Conservation (phyloP, 2,797 vertebrate species). For the Periparus ater region DNA sequence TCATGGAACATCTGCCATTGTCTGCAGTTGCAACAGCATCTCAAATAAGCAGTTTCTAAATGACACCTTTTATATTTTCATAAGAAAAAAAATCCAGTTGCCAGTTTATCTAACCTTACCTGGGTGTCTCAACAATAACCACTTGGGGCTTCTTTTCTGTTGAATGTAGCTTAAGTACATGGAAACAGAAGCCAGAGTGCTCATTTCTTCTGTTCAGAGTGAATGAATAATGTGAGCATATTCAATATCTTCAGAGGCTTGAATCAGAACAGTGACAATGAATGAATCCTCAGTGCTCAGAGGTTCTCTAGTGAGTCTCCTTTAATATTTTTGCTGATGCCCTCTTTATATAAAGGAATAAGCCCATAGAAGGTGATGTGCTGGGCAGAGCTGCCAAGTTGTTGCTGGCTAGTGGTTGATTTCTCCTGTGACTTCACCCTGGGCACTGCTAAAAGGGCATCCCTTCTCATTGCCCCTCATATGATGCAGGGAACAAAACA, state of each 20-base stretch:
- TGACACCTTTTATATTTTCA: neutral
- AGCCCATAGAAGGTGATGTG: neutral
- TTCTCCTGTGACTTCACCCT: neutral
- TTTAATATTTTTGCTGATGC: neutral
- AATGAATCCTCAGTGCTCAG: neutral
- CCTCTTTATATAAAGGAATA: neutral
- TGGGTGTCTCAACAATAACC: neutral
- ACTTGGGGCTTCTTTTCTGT: neutral
- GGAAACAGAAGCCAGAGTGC: neutral
- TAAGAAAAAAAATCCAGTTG: neutral
- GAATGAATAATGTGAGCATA: neutral
- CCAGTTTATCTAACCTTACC: neutral
- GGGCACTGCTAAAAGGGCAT: neutral
- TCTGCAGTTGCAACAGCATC: neutral
- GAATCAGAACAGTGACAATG: neutral
- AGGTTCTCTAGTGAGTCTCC: neutral
- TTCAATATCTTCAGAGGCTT: neutral
- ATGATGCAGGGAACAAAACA: neutral
- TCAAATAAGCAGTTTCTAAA: neutral
- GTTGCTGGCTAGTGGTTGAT: neutral
- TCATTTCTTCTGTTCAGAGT: neutral
- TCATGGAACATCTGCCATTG: neutral
- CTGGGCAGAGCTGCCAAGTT: rapidly evolving
- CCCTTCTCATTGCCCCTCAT: neutral
- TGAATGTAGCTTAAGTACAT: neutral